These are phyloP conservation scores for Ispidina picta DNA, from an alignment of 2,797 vertebrate genomes.

Conservation along the genomic window DNA sequence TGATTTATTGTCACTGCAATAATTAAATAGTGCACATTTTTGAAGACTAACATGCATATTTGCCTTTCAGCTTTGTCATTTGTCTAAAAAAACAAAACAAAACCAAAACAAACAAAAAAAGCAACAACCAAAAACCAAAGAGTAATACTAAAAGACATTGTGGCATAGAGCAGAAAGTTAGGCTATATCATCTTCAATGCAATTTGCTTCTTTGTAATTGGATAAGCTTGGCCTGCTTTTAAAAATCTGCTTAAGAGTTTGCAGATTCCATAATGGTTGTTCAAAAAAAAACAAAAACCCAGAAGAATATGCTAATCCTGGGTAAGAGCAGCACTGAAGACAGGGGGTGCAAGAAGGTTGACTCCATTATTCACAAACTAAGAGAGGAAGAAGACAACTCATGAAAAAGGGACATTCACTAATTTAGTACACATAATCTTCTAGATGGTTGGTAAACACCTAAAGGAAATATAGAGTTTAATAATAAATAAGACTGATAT, in stretches of 20 bases:
- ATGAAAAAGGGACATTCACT: neutral
- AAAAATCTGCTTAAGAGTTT: neutral
- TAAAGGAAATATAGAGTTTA: conserved; percentile 6
- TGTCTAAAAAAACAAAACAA: neutral
- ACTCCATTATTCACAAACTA: neutral
- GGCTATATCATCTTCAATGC: neutral
- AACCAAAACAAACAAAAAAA: too few species aligned
- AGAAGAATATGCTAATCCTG: neutral
- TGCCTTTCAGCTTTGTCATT: neutral
- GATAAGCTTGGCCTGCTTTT: neutral
- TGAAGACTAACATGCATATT: neutral
- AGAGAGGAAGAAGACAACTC: neutral
- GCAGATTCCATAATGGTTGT: neutral
- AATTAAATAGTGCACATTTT: neutral
- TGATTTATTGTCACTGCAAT: neutral
- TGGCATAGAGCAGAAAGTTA: neutral
- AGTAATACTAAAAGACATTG: neutral
- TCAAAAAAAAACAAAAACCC: neutral
- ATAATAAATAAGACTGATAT: neutral
- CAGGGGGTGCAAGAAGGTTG: neutral
- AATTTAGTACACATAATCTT: neutral
- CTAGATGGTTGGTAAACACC: neutral
- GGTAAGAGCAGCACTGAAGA: neutral
- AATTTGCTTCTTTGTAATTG: neutral
- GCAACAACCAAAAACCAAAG: neutral